Conservation (phyloP, 2,113 vertebrate genomes). For the Xenopus laevis region DNA sequence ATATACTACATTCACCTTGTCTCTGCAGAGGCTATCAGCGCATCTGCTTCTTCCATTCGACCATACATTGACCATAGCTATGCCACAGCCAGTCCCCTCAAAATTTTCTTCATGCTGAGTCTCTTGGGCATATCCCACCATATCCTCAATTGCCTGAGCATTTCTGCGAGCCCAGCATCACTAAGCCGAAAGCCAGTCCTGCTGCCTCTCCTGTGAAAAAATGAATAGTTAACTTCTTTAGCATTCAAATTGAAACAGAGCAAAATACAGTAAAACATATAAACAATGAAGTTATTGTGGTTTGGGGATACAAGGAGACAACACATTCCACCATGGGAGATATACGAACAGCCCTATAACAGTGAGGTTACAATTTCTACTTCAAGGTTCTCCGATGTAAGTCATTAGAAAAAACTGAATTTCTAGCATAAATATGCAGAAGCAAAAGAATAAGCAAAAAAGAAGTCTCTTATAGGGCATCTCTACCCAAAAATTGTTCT, state of each 20-base stretch:
- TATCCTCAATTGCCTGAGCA: constrained; percentile 96
- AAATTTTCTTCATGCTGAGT: constrained; percentile 97
- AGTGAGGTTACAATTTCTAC: too few species aligned
- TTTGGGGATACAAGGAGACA: too few species aligned
- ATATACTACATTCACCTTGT: constrained; percentile 72
- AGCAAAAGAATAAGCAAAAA: too few species aligned
- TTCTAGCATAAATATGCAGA: too few species aligned
- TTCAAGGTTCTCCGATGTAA: too few species aligned
- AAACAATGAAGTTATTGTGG: too few species aligned
- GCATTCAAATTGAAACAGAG: background rate
- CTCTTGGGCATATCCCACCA: constrained; percentile 97
- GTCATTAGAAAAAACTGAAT: too few species aligned
- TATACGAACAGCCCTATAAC: too few species aligned
- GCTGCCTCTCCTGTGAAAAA: constrained; percentile 84
- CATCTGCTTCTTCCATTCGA: constrained; percentile 95
- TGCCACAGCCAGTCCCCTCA: constrained; percentile 91
- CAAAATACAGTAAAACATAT: too few species aligned
- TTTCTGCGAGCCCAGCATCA: constrained; percentile 98
- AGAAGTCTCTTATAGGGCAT: too few species aligned
- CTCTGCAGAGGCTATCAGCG: constrained; percentile 95
- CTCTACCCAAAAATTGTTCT: too few species aligned
- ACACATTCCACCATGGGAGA: too few species aligned
- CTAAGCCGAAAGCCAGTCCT: constrained; percentile 88
- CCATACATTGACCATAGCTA: constrained; percentile 97
- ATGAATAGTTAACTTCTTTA: background rate